Conservation (phyloP, 2,888 invertebrate genomes). For the Quadroppia sp. region DNA sequence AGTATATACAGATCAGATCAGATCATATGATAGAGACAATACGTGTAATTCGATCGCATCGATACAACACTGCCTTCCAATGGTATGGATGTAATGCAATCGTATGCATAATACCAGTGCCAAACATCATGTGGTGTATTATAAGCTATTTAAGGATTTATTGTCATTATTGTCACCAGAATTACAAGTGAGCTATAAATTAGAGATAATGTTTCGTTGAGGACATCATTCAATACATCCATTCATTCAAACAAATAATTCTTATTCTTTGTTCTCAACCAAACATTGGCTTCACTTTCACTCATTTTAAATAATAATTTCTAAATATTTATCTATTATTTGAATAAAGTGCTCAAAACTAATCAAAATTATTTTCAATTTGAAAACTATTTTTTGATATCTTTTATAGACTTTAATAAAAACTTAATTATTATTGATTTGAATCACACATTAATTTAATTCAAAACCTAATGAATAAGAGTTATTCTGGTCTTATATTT, state of each 20-base stretch:
- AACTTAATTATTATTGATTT: too few species aligned
- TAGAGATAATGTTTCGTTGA: slow-evolving; percentile 29
- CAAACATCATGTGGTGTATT: slow-evolving; percentile 29
- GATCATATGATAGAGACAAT: slow-evolving; percentile 27
- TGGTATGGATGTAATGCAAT: slow-evolving; percentile 8
- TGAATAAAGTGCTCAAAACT: too few species aligned
- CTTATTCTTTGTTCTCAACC: not conserved
- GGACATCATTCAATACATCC: slow-evolving; percentile 14
- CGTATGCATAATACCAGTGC: slow-evolving; percentile 26
- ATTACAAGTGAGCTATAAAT: slow-evolving; percentile 35
- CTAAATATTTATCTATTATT: too few species aligned
- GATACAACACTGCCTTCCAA: not conserved
- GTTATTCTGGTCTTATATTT: not conserved
- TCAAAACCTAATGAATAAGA: too few species aligned
- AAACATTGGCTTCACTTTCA: not conserved
- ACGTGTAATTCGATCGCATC: slow-evolving; percentile 31
- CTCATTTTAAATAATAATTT: not conserved
- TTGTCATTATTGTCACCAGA: slow-evolving; percentile 22
- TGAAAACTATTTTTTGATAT: too few species aligned
- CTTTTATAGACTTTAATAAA: too few species aligned
- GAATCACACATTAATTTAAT: not conserved
- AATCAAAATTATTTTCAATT: too few species aligned
- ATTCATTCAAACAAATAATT: not conserved
- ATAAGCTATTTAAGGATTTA: slow-evolving; percentile 33
- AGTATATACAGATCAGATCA: slow-evolving; percentile 20